Evolutionary conservation across 2,113 vertebrate genomes (phyloP).

Genomic region (Neofelis nebulosa): DNA sequence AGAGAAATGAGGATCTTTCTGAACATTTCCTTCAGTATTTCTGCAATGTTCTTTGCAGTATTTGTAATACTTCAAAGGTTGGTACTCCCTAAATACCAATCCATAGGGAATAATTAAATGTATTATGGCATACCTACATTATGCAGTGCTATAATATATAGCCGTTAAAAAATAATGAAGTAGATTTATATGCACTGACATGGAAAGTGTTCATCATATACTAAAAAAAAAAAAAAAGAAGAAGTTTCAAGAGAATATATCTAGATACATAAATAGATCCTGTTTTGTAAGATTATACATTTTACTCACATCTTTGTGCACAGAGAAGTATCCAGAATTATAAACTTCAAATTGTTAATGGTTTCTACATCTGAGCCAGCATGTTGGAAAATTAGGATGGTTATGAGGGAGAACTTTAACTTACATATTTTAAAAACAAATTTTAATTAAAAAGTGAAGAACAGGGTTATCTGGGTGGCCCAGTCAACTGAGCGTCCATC

Average conservation of each 20-base stretch:
- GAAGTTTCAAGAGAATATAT: background rate
- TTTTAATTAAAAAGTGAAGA: background rate
- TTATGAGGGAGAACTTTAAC: background rate
- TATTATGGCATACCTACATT: fast-evolving
- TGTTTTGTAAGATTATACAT: background rate
- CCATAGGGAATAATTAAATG: background rate
- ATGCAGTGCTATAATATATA: background rate
- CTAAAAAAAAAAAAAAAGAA: background rate
- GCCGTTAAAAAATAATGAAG: background rate
- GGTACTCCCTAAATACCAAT: background rate
- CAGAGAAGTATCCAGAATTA: background rate
- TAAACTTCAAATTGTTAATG: background rate
- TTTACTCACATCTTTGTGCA: background rate
- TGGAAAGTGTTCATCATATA: background rate
- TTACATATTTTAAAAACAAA: background rate
- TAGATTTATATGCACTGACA: background rate
- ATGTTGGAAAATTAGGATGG: background rate
- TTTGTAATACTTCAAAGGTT: background rate
- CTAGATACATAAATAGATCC: background rate
- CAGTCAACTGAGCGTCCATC: no score
- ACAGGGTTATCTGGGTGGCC: no score
- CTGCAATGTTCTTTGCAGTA: background rate
- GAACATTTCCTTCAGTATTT: background rate
- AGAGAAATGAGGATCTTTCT: background rate
- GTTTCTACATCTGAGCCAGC: background rate